Base-by-base conservation (phyloP, 2,797 vertebrate genomes). In the Coccyzus lansbergi region DNA sequence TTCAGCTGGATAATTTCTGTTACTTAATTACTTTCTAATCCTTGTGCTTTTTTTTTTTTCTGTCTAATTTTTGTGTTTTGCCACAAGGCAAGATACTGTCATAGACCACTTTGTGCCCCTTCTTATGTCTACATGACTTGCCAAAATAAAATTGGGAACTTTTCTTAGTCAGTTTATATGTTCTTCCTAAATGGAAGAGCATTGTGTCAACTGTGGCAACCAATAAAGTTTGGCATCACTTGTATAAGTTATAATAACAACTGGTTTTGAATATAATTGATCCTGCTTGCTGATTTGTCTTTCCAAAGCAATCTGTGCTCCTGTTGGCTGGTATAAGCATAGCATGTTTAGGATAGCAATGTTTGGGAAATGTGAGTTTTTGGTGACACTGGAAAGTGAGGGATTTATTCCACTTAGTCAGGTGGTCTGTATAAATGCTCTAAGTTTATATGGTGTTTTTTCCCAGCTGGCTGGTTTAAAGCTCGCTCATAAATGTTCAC, bases 251-350 rank as follows among this genome's bases (percentile, higher is more conserved):
- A 24, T 26, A 40, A 10, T 69, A 55, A 31, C 4, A 21, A 14
- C 17, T 28, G 24, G 5, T 53, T 38, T 24, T 77, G 79, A 19
- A 13, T 36, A 1, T 46, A 64, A 58, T 25, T 60, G 49, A 53
- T 51, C 1, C 2, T 76, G 17, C 62, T 67, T 38, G 12, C n/a
- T 34, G 48, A 40, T 88, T 85, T 72, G 9, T 40, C 8, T 90
- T 38, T 60, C 31, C 25, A 10, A 53, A 81, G 5, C 21, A 3
- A 7, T 22, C 49, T 68, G 14, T 64, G 48, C 3, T 82, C 6
- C 15, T 1, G 1, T 12, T 59, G 4, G 5, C 26, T 33, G 40
- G 5, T 58, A 18, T 52, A 56, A 60, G 24, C 2, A 1, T 15
- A 29, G 21, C 5, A 3, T 15, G 6, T 78, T 84, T 72, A 71